Conservation (phyloP, 2,888 invertebrate species). For the Melieria omissa region DNA sequence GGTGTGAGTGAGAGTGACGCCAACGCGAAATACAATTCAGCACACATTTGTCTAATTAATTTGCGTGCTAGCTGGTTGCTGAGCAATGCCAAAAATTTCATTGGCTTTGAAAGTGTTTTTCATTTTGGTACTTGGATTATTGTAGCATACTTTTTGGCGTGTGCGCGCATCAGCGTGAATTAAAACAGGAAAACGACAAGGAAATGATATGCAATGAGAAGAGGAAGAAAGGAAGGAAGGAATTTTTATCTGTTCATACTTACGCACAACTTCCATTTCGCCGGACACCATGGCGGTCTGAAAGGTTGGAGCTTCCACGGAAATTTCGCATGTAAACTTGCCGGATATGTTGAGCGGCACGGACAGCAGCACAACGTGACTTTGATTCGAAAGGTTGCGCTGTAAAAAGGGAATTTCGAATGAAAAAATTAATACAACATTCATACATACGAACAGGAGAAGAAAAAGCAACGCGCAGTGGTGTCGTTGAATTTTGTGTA, state of each 20-base stretch:
- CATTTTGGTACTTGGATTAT: not conserved
- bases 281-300: conserved; percentile 67
- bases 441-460: conserved; percentile 22
- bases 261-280: conserved; percentile 67
- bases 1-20: not conserved
- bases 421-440: conserved; percentile 2
- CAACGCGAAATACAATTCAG: not conserved
- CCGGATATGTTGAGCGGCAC: conserved; percentile 66
- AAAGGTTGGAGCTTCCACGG: conserved; percentile 66
- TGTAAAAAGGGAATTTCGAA: conserved; percentile 42
- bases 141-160: not conserved
- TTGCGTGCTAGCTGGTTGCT: conserved; percentile 46
- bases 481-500: too few species aligned
- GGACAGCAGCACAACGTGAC: conserved; percentile 65
- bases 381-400: conserved; percentile 67
- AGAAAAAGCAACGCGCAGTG: not conserved
- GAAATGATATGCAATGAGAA: too few species aligned
- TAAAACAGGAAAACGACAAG: too few species aligned
- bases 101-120: conserved; percentile 4
- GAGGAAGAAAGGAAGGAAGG: too few species aligned
- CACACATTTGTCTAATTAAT: conserved; percentile 64
- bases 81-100: not conserved
- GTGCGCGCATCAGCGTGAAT: too few species aligned
- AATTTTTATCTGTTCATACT: conserved; percentile 46
- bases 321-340: conserved; percentile 67